A percentile compares a stretch with the other conserved stretches of the same genome.
Evolutionary conservation across 1,140 invertebrate genomes (phyloP).

Genomic region (Prorops nasuta): DNA sequence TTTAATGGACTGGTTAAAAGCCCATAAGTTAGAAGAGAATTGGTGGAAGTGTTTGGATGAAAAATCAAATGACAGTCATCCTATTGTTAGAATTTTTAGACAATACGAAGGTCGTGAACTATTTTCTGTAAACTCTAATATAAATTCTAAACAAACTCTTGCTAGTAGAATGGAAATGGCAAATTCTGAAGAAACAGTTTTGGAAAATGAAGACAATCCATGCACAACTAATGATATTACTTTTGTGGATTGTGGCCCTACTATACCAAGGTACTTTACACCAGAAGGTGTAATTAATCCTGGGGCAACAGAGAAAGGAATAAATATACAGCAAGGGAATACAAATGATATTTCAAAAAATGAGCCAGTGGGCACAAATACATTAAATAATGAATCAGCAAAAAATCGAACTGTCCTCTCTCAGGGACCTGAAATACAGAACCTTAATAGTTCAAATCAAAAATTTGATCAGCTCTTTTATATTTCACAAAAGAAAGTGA

Average conservation of each 20-base stretch:
- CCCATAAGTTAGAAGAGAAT: slow-evolving; percentile 19
- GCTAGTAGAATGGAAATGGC: slow-evolving; percentile 7
- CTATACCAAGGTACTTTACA: too few species aligned
- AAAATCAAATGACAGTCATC: slow-evolving; percentile 10
- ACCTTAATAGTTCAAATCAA: background rate
- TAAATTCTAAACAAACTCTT: background rate
- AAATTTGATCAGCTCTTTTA: too few species aligned
- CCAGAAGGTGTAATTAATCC: too few species aligned
- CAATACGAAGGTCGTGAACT: background rate
- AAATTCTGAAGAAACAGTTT: too few species aligned
- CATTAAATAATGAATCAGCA: background rate
- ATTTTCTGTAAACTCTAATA: background rate
- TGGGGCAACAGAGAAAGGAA: too few species aligned
- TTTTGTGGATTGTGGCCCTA: slow-evolving; percentile 44
- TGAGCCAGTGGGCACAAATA: background rate
- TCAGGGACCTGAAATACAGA: background rate
- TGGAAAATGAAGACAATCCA: slow-evolving; percentile 25
- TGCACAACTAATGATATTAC: slow-evolving; percentile 35
- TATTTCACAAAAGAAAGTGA: too few species aligned
- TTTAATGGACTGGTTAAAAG: slow-evolving; percentile 44
- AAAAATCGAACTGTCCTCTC: background rate
- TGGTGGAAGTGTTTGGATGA: slow-evolving; percentile 43
- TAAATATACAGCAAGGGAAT: background rate
- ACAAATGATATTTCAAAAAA: background rate
- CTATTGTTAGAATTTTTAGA: slow-evolving; percentile 24